Conservation (phyloP, 2,113 vertebrate species). For the Zeus faber region DNA sequence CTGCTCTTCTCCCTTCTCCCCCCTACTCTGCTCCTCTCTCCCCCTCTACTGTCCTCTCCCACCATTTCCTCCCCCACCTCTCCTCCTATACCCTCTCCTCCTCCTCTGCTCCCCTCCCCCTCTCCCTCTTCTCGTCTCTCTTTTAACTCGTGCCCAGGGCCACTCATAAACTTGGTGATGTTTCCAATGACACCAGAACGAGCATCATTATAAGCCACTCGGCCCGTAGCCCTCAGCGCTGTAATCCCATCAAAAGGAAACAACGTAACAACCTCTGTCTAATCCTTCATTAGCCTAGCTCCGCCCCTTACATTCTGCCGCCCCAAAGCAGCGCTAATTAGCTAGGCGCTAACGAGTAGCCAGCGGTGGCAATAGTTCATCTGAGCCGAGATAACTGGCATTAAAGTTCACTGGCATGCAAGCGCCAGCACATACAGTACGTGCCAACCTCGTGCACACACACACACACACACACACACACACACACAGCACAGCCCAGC, state of each 20-base stretch:
- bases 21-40: neutral
- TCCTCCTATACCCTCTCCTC: conserved; percentile 3
- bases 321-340: conserved; percentile 62
- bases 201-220: conserved; percentile 63
- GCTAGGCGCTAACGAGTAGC: conserved; percentile 62
- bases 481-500: conserved; percentile 3
- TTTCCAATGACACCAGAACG: conserved; percentile 60
- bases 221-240: conserved; percentile 45
- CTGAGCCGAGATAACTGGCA: conserved; percentile 18
- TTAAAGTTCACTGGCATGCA: conserved; percentile 25
- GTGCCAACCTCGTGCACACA: neutral
- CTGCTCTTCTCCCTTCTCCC: neutral
- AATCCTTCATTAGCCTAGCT: conserved; percentile 71
- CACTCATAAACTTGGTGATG: conserved; percentile 41
- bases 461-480: neutral
- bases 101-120: conserved; percentile 8
- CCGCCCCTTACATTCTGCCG: conserved; percentile 57
- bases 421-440: neutral
- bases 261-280: conserved; percentile 65
- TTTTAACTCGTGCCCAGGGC: conserved; percentile 16
- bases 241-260: conserved; percentile 75
- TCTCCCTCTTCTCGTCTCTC: conserved; percentile 5
- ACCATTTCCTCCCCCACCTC: conserved; percentile 4
- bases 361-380: conserved; percentile 56
- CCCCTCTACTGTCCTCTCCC: neutral